Conservation (phyloP, 2,888 invertebrate genomes). For the Apomyelois bistriatella region DNA sequence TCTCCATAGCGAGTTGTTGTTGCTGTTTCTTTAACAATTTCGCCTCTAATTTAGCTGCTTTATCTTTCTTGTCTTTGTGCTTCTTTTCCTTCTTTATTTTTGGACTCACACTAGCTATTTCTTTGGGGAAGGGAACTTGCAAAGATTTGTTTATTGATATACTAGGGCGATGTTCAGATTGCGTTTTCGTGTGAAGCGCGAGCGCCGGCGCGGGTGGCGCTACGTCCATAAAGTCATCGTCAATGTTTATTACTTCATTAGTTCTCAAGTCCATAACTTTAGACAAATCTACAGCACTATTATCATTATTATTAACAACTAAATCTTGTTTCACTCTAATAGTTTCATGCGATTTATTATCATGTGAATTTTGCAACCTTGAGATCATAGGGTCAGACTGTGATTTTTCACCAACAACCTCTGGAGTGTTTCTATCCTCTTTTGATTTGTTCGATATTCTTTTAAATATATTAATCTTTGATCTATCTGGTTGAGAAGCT, state of each 20-base stretch:
- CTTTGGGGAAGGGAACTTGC: constrained; percentile 72
- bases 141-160: constrained; percentile 68
- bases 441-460: constrained; percentile 89
- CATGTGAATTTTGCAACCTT: constrained; percentile 63
- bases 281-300: constrained; percentile 72
- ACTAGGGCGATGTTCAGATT: constrained; percentile 49
- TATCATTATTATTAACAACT: constrained; percentile 74
- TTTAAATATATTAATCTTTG: constrained; percentile 92
- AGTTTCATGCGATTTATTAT: constrained; percentile 47
- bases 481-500: constrained; percentile 89
- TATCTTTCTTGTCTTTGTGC: constrained; percentile 75
- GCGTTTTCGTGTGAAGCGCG: constrained; percentile 37
- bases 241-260: constrained; percentile 72
- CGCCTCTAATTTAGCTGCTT: constrained; percentile 66
- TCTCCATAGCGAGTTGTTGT: constrained; percentile 64
- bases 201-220: constrained; percentile 41
- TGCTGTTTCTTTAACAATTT: constrained; percentile 71
- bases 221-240: constrained; percentile 68
- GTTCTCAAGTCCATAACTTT: constrained; percentile 71
- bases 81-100: constrained; percentile 81
- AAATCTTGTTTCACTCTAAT: constrained; percentile 55
- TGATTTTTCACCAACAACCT: constrained; percentile 62
- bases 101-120: constrained; percentile 76
- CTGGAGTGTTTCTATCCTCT: constrained; percentile 76
- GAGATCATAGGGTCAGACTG: constrained; percentile 68